Percentiles rank a stretch among this genome's conserved stretches.
Conservation (phyloP, 2,797 vertebrate genomes). For the Falco rusticolus region DNA sequence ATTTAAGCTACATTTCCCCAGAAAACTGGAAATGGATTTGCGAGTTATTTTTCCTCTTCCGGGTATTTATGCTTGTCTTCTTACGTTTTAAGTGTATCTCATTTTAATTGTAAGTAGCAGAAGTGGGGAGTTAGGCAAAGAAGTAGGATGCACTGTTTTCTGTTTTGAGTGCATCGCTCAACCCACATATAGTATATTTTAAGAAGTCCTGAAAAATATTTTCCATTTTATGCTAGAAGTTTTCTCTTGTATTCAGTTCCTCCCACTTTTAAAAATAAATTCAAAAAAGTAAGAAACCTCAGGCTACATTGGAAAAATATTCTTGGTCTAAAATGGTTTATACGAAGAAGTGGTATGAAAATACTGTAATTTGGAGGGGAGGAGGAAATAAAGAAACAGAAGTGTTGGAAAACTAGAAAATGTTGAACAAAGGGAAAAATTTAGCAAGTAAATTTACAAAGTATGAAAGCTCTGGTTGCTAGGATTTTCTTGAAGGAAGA, state of each 20-base stretch:
- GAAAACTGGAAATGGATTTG: not conserved
- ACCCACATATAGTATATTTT: not conserved
- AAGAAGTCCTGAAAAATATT: not conserved
- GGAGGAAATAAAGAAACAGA: not conserved
- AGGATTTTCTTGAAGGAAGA: not conserved
- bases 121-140: not conserved
- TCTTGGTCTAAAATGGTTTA: not conserved
- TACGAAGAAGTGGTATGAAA: not conserved
- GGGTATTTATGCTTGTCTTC: not conserved
- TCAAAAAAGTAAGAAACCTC: not conserved
- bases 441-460: not conserved
- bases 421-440: not conserved
- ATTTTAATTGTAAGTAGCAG: not conserved
- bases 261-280: not conserved
- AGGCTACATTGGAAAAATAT: not conserved
- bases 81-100: not conserved
- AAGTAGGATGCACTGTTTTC: not conserved
- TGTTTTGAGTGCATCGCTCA: not conserved
- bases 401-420: not conserved
- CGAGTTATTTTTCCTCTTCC: not conserved
- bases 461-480: not conserved
- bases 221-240: not conserved
- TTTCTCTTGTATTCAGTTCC: not conserved
- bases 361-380: not conserved
- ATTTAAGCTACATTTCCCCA: not conserved